Percentiles rank a stretch among this genome's conserved stretches.
Evolutionary conservation across 2,888 invertebrate species (phyloP).

Genomic region (Drosophila quinaria): DNA sequence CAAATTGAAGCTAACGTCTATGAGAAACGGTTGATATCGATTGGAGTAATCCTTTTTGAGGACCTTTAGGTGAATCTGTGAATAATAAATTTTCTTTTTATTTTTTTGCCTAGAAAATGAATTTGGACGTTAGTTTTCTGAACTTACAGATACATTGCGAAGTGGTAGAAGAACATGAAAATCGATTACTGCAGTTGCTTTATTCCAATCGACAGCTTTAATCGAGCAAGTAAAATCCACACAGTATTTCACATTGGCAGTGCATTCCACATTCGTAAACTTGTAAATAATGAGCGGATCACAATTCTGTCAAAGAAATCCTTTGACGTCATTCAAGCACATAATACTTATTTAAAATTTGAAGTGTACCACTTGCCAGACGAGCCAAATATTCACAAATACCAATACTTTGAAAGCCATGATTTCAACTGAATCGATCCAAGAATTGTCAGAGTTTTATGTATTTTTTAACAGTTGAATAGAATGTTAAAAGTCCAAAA

Average conservation of each 20-base stretch:
- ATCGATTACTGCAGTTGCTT: background rate
- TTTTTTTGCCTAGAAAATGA: no score
- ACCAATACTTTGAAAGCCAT: background rate
- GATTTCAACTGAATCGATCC: background rate
- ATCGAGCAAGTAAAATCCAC: background rate
- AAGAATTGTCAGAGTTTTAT: no score
- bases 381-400: background rate
- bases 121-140: no score
- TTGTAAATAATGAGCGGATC: background rate
- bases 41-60: slow-evolving; percentile 11
- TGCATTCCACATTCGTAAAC: background rate
- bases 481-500: no score
- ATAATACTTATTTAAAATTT: background rate
- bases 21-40: background rate
- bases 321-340: background rate
- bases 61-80: background rate
- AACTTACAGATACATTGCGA: slow-evolving; percentile 1
- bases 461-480: no score
- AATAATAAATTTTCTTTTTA: background rate
- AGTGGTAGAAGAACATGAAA: background rate
- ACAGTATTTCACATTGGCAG: no score
- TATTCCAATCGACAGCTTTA: background rate
- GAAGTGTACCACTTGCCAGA: background rate
- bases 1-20: background rate
- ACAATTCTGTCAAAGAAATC: background rate